Conservation (phyloP, 2,888 invertebrate species). For the Mechanitis mazaeus region DNA sequence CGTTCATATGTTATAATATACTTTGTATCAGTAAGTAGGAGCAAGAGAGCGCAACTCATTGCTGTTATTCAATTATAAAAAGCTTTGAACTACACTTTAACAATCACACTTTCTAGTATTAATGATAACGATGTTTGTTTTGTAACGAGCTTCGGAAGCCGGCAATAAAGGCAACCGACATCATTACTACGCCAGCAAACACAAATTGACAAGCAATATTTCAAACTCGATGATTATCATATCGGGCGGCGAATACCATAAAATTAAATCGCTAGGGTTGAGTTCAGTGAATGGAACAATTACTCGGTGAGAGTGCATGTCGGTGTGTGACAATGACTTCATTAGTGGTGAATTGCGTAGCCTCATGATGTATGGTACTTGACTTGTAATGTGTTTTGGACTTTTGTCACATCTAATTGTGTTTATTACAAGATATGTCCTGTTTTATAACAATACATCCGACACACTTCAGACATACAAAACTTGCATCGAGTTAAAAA, state of each 20-base stretch:
- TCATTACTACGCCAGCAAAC: conserved; percentile 41
- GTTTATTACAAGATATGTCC: conserved; percentile 18
- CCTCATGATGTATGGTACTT: conserved; percentile 32
- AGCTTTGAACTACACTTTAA: conserved; percentile 25
- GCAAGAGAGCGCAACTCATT: conserved; percentile 20
- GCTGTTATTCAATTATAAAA: conserved; percentile 33
- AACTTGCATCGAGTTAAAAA: too few species aligned
- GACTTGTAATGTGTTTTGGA: conserved; percentile 31
- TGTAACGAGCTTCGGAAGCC: conserved; percentile 43
- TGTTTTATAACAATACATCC: conserved; percentile 24
- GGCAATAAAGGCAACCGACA: conserved; percentile 41
- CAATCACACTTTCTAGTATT: conserved; percentile 33
- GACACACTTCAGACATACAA: background rate
- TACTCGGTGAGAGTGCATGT: conserved; percentile 41
- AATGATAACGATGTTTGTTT: conserved; percentile 38
- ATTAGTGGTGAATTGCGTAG: conserved; percentile 48
- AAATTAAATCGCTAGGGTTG: conserved; percentile 52
- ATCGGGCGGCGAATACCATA: conserved; percentile 49
- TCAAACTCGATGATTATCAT: conserved; percentile 56
- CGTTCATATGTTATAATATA: conserved; percentile 8
- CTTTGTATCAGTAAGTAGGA: too few species aligned
- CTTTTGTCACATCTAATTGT: conserved; percentile 25
- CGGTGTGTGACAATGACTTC: conserved; percentile 54
- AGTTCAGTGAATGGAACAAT: conserved; percentile 55
- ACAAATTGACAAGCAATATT: conserved; percentile 59